A percentile compares a stretch with the other conserved stretches of the same genome.
Conservation (phyloP, 2,888 invertebrate genomes). For the Merodon equestris region DNA sequence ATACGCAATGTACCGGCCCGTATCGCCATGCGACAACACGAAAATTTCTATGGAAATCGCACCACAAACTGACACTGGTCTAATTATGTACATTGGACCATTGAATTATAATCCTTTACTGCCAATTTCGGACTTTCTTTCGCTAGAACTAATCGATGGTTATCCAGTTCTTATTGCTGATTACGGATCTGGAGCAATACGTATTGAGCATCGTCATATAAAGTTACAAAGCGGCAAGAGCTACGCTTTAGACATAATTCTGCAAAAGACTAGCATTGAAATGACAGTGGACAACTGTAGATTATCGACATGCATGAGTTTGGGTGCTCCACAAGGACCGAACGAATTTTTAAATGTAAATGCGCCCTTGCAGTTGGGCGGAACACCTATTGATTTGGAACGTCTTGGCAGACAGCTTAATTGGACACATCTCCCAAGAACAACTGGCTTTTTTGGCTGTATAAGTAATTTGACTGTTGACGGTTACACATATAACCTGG, state of each 20-base stretch:
- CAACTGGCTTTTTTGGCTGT: constrained; percentile 90
- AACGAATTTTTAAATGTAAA: constrained; percentile 90
- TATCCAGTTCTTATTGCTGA: constrained; percentile 90
- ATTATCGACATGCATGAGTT: constrained; percentile 84
- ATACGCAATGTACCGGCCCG: constrained; percentile 94
- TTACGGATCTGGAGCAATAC: constrained; percentile 90
- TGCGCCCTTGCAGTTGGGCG: constrained; percentile 92
- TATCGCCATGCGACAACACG: constrained; percentile 91
- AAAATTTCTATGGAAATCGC: constrained; percentile 90
- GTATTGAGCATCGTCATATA: constrained; percentile 84
- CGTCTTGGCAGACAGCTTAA: constrained; percentile 82
- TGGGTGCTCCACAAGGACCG: constrained; percentile 85
- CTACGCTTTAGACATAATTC: constrained; percentile 91
- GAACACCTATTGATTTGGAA: constrained; percentile 84
- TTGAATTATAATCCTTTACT: constrained; percentile 82
- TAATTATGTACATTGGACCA: constrained; percentile 96
- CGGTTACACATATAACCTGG: constrained; percentile 92
- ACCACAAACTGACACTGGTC: constrained; percentile 87
- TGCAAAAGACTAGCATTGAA: constrained; percentile 83
- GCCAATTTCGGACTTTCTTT: constrained; percentile 91
- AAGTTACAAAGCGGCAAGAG: constrained; percentile 90
- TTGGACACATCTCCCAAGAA: constrained; percentile 86
- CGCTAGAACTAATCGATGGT: constrained; percentile 91
- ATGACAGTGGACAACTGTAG: constrained; percentile 89
- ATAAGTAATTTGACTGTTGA: constrained; percentile 94